Conservation (phyloP, 2,888 invertebrate genomes). For the Stegophylla sp. region DNA sequence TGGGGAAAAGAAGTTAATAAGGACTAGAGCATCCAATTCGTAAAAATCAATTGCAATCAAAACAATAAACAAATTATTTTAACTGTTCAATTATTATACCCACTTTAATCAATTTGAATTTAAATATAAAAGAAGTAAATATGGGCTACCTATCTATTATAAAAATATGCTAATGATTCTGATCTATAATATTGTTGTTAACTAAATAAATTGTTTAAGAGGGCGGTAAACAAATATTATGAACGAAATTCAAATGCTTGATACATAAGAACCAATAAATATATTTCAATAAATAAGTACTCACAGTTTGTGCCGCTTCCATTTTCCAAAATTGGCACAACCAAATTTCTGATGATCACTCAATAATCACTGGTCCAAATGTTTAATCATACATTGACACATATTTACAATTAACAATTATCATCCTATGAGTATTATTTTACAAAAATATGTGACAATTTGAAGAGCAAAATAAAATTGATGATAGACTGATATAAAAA, state of each 20-base stretch:
- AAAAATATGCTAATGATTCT: no score
- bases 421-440: slow-evolving; percentile 36
- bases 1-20: no score
- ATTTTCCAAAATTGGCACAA: slow-evolving; percentile 28
- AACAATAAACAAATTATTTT: no score
- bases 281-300: slow-evolving; percentile 9
- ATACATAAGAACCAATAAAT: background rate
- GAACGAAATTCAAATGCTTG: background rate
- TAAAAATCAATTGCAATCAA: no score
- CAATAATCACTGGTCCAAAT: slow-evolving; percentile 10
- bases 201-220: background rate
- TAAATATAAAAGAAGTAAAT: no score
- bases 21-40: no score
- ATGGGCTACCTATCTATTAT: no score
- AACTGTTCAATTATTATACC: no score
- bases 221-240: background rate
- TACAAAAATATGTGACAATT: slow-evolving; percentile 53
- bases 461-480: slow-evolving; percentile 39
- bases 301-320: slow-evolving; percentile 46
- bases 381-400: slow-evolving; percentile 28
- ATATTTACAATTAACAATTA: slow-evolving; percentile 52
- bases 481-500: slow-evolving; percentile 55
- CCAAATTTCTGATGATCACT: slow-evolving; percentile 6
- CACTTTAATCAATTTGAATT: no score
- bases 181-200: background rate